Evolutionary conservation across 2,888 invertebrate genomes (phyloP).

Genomic region (Spisula solida): DNA sequence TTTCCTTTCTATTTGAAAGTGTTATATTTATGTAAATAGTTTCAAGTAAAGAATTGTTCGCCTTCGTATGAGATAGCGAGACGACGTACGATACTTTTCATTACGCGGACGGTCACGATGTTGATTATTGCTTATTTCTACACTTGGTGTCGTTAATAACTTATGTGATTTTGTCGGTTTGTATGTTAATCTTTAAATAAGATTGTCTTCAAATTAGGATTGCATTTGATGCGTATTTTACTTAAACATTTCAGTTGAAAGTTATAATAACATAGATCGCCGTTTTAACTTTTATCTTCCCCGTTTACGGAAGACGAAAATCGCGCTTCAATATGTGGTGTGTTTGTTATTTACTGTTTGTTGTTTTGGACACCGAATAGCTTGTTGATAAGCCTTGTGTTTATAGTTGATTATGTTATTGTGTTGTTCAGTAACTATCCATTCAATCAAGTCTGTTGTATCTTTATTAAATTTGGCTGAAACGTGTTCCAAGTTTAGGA

Average conservation of each 20-base stretch:
- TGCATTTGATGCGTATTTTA: not conserved
- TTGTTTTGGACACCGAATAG: not conserved
- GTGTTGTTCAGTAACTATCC: not conserved
- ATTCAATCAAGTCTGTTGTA: not conserved
- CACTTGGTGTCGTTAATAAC: constrained; percentile 26
- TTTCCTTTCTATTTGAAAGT: constrained; percentile 68
- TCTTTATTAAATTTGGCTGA: not conserved
- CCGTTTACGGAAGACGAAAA: constrained; percentile 44
- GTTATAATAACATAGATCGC: constrained; percentile 38
- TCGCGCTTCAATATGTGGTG: not conserved
- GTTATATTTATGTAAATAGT: constrained; percentile 53
- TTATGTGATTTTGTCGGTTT: not conserved
- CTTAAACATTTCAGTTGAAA: constrained; percentile 1
- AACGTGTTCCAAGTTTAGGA: not conserved
- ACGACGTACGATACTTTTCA: constrained; percentile 1
- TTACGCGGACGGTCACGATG: constrained; percentile 51
- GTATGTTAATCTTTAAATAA: not conserved
- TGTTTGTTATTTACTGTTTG: constrained; percentile 19
- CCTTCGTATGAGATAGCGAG: constrained; percentile 58
- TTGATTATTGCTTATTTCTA: constrained; percentile 55
- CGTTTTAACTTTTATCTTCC: constrained; percentile 40
- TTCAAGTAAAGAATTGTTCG: constrained; percentile 57
- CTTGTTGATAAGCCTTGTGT: not conserved
- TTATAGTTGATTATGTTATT: not conserved
- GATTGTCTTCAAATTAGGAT: not conserved